A percentile compares a stretch with the other conserved stretches of the same genome.
These are phyloP conservation scores for Vultur gryphus DNA, from an alignment of 2,797 vertebrate species.

Conservation along the genomic window DNA sequence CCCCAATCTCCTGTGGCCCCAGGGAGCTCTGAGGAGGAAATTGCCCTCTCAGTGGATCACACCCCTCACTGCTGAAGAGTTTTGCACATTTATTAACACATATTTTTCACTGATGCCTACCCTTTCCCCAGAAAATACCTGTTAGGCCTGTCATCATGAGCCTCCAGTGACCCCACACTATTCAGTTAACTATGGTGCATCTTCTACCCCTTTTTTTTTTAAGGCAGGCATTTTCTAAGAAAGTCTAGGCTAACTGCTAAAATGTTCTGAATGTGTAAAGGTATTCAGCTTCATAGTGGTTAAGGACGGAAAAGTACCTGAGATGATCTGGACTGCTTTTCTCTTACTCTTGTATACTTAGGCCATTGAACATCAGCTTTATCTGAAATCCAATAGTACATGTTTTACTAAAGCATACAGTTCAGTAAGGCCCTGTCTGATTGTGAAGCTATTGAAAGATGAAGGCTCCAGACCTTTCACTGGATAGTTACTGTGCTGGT, in stretches of 20 bases:
- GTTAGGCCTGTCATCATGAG: not conserved
- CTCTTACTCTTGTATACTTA: not conserved
- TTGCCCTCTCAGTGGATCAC: not conserved
- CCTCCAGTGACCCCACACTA: not conserved
- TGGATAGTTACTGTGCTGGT: not conserved
- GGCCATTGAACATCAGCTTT: not conserved
- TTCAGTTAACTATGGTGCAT: not conserved
- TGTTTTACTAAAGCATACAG: not conserved
- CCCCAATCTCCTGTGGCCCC: fast-evolving
- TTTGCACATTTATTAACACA: not conserved
- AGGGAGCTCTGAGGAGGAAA: not conserved
- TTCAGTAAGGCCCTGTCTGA: not conserved
- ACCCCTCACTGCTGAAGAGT: fast-evolving
- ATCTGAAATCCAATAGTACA: not conserved
- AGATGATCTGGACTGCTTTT: not conserved
- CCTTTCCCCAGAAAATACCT: not conserved
- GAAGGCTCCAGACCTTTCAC: not conserved
- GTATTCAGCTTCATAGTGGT: not conserved
- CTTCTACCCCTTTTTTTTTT: not conserved
- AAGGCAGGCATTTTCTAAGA: not conserved
- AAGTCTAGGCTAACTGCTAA: not conserved
- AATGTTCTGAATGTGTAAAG: not conserved
- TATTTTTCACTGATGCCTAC: not conserved
- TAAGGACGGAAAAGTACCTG: not conserved
- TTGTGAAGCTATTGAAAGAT: not conserved